Evolutionary conservation across 2,888 invertebrate species (phyloP), one percentile per base, ranked within the genome.

Genomic region (Clunio marinus): DNA sequence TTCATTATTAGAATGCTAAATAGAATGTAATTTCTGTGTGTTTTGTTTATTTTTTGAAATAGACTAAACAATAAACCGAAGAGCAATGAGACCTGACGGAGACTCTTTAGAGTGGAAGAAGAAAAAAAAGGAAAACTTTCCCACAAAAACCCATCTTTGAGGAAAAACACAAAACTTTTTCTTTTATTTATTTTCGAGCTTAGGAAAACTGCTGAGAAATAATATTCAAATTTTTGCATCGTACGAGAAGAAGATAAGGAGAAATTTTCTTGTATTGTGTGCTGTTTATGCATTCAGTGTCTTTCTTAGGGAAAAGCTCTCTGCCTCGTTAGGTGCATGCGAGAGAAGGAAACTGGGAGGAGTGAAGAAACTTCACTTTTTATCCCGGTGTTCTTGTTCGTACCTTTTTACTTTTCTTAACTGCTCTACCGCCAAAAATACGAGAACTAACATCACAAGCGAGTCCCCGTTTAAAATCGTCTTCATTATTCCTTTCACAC

Each of bases 21-120:
- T 51, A 51, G 51, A 41, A 51, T 51, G 51, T 51, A 51, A 51
- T 51, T 51, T 51, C 20, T 51, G 51, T 51, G 51, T 41, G 41
- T 41, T 41, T 51, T 51, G 51, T 51, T 51, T 51, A 51, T 51
- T 17, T 51, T 51, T 20, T 17, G 20, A 51, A 51, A 51, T 51
- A 22, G 20, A 22, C 51, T 51, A 20, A 51, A 51, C 51, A 51
- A 51, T 51, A 22, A 10, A 51, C 17, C 10, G 51, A 22, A 20
- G 17, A 22, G 22, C 22, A 51, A 20, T 20, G 20, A 51, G 15
- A 51, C 15, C n/a, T n/a, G 45, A 45, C 13, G 45, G 17, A 45
- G n/a, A 45, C n/a, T n/a, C n/a, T n/a, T n/a, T n/a, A 45, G 45
- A 3, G 15, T 3, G 3, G 45, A 45, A 10, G 7, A 32, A 32